Conservation (phyloP, 1,140 invertebrate species). For the Aphelinus certus region DNA sequence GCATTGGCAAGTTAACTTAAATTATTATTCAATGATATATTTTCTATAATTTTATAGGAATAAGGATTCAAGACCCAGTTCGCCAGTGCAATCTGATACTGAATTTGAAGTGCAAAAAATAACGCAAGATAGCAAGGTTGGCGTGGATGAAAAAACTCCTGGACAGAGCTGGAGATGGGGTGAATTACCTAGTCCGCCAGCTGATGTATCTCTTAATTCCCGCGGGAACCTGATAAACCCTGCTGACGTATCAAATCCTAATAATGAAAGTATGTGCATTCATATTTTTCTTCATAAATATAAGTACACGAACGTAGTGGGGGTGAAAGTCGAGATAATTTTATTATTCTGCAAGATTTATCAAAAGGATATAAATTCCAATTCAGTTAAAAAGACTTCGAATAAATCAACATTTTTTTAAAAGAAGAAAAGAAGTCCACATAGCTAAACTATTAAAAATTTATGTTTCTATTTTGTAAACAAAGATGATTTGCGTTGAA, state of each 20-base stretch:
- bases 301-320: too few species aligned
- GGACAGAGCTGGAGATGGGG: slow-evolving; percentile 96
- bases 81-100: slow-evolving; percentile 91
- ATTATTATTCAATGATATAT: slow-evolving; percentile 22
- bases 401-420: too few species aligned
- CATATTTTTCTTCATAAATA: too few species aligned
- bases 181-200: slow-evolving; percentile 79
- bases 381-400: too few species aligned
- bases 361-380: too few species aligned
- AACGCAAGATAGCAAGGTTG: slow-evolving; percentile 64
- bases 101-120: slow-evolving; percentile 86
- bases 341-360: too few species aligned
- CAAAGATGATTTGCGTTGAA: too few species aligned
- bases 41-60: slow-evolving; percentile 63
- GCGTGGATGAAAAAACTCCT: slow-evolving; percentile 65
- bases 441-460: too few species aligned
- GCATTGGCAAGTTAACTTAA: not conserved
- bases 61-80: slow-evolving; percentile 75
- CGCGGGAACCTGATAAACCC: slow-evolving; percentile 50
- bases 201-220: slow-evolving; percentile 47
- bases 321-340: too few species aligned
- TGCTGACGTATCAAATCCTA: slow-evolving; percentile 42
- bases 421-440: too few species aligned
- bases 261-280: slow-evolving; percentile 54
- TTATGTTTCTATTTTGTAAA: too few species aligned